A percentile compares a stretch with the other conserved stretches of the same genome.
phyloP scores from a whole-genome alignment of 2,888 invertebrate species.

The Adela reaumurella region DNA sequence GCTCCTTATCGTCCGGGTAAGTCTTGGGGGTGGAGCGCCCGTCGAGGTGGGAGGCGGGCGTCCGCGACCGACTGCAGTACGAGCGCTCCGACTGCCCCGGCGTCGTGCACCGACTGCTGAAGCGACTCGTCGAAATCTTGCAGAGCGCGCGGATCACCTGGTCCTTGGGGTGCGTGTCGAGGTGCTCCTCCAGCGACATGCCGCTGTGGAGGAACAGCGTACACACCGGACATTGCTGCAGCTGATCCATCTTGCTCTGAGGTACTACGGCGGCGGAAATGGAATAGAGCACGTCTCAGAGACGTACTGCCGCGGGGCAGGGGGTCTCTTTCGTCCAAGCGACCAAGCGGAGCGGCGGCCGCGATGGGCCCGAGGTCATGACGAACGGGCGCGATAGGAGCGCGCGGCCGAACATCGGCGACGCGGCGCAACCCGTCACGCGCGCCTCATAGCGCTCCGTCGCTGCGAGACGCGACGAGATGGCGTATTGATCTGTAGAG shows the following conservation, averaged over 20 bases:
- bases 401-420: neutral
- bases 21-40: constrained; percentile 5
- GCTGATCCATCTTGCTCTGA: constrained; percentile 34
- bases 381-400: neutral
- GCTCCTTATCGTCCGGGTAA: constrained; percentile 20
- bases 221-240: constrained; percentile 75
- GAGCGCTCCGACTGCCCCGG: constrained; percentile 39
- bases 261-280: neutral
- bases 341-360: neutral
- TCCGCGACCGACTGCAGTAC: constrained; percentile 37
- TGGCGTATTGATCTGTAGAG: constrained; percentile 11
- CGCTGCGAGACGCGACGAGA: constrained; percentile 1
- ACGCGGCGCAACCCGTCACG: neutral
- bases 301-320: neutral
- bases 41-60: constrained; percentile 27
- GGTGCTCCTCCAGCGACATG: constrained; percentile 74
- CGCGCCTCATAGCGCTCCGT: neutral
- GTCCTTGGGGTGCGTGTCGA: constrained; percentile 84
- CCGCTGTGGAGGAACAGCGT: constrained; percentile 80
- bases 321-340: constrained; percentile 1
- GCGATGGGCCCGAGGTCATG: neutral
- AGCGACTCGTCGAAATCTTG: constrained; percentile 41
- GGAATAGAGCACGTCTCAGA: neutral
- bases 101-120: constrained; percentile 38
- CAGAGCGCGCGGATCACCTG: constrained; percentile 80